A percentile compares a stretch with the other conserved stretches of the same genome.
Evolutionary conservation across 2,113 vertebrate species (phyloP).

Genomic region (Tauraco erythrolophus): DNA sequence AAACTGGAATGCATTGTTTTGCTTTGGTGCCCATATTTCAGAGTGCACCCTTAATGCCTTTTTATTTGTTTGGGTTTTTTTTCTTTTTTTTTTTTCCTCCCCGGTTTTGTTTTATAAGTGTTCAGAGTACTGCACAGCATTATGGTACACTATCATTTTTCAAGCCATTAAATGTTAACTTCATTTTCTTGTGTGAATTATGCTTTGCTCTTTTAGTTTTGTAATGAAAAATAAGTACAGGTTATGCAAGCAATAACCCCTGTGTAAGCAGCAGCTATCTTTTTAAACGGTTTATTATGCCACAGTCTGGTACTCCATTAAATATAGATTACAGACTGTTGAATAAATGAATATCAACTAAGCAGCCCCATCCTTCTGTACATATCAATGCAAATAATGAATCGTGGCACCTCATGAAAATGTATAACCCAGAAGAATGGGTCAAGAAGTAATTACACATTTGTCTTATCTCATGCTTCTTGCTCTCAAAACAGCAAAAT

Average conservation of each 20-base stretch:
- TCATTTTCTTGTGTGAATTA: constrained; percentile 83
- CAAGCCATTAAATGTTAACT: constrained; percentile 82
- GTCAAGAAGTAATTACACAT: constrained; percentile 83
- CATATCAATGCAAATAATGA: constrained; percentile 83
- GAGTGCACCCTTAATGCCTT: neutral
- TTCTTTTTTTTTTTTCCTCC: constrained; percentile 41
- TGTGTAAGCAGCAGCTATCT: constrained; percentile 79
- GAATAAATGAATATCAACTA: constrained; percentile 87
- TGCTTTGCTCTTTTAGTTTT: constrained; percentile 82
- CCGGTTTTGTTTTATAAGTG: constrained; percentile 73
- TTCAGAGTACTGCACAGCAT: constrained; percentile 50
- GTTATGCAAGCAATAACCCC: constrained; percentile 85
- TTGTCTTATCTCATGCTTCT: constrained; percentile 82
- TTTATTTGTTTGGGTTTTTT: constrained; percentile 61
- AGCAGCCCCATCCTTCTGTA: constrained; percentile 74
- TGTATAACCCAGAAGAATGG: constrained; percentile 76
- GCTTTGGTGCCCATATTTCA: constrained; percentile 49
- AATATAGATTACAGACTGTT: constrained; percentile 85
- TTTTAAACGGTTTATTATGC: constrained; percentile 85
- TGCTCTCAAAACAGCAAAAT: constrained; percentile 71
- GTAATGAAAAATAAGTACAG: constrained; percentile 86
- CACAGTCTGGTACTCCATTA: constrained; percentile 85
- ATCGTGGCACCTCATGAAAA: constrained; percentile 80
- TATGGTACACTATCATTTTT: constrained; percentile 76
- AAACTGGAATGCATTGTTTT: constrained; percentile 44